Evolutionary conservation across 2,888 invertebrate species (phyloP).

Genomic region (Cheilosia grossa): DNA sequence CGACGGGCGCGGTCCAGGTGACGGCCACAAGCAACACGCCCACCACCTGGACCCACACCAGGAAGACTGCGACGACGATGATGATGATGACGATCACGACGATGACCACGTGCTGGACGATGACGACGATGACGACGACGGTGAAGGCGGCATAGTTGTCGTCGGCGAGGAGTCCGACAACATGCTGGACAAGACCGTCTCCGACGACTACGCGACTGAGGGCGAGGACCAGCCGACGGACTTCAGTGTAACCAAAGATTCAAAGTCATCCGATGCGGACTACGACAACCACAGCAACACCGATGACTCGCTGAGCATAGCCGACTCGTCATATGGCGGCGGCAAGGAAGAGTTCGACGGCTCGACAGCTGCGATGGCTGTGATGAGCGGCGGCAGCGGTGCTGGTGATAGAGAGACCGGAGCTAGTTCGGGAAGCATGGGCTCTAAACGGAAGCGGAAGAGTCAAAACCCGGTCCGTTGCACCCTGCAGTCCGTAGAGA

Average conservation of each 20-base stretch:
- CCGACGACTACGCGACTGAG: slow-evolving; percentile 80
- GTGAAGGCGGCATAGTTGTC: slow-evolving; percentile 89
- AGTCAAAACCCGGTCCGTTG: slow-evolving; percentile 94
- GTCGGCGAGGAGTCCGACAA: slow-evolving; percentile 91
- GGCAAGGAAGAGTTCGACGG: slow-evolving; percentile 82
- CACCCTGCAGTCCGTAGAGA: slow-evolving; percentile 84
- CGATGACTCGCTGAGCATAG: slow-evolving; percentile 85
- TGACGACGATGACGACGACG: slow-evolving; percentile 82
- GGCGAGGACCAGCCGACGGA: slow-evolving; percentile 85
- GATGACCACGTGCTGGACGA: slow-evolving; percentile 81
- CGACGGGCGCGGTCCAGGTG: slow-evolving; percentile 81
- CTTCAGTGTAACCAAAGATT: slow-evolving; percentile 86
- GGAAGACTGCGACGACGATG: slow-evolving; percentile 80
- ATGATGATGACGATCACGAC: slow-evolving; percentile 81
- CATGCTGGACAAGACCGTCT: slow-evolving; percentile 82
- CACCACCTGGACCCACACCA: slow-evolving; percentile 65
- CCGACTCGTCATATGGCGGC: slow-evolving; percentile 84
- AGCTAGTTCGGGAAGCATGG: slow-evolving; percentile 77
- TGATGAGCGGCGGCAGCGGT: slow-evolving; percentile 59
- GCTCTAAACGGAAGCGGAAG: slow-evolving; percentile 91
- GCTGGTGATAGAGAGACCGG: slow-evolving; percentile 61
- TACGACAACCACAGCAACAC: slow-evolving; percentile 83
- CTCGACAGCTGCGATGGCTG: slow-evolving; percentile 58
- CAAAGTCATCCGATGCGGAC: slow-evolving; percentile 70
- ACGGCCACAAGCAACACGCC: slow-evolving; percentile 45